phyloP scores from a whole-genome alignment of 2,797 vertebrate species.

The Platalea minor region DNA sequence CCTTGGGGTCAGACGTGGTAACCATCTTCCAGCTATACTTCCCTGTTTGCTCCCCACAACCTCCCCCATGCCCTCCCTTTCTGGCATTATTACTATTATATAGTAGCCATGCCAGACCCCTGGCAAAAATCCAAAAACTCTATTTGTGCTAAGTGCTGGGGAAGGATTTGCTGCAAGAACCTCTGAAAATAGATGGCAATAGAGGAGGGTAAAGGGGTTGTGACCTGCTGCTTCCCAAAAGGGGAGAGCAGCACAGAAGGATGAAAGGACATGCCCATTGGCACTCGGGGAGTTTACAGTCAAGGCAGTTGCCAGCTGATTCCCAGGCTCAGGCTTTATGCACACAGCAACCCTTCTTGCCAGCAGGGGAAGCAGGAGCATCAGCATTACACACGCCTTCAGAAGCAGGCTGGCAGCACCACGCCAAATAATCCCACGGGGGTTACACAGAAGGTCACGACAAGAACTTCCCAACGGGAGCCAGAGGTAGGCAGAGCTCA shows the following conservation, averaged over 20 bases:
- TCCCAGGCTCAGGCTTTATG: background rate
- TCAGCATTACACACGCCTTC: rapidly evolving
- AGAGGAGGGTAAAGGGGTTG: background rate
- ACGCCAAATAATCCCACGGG: rapidly evolving
- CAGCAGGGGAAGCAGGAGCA: background rate
- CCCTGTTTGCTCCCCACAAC: background rate
- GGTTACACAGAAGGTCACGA: background rate
- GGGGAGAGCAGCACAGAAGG: background rate
- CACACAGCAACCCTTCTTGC: background rate
- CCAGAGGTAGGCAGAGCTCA: background rate
- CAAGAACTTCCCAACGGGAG: background rate
- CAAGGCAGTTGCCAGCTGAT: background rate
- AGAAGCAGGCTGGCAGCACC: background rate
- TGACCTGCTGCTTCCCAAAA: background rate
- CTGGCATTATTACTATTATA: background rate
- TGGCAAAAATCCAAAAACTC: background rate
- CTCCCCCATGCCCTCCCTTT: background rate
- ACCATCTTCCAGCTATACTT: background rate
- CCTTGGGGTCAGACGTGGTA: background rate
- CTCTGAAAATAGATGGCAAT: background rate
- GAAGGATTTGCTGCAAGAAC: background rate
- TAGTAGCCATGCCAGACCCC: background rate
- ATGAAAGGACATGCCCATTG: background rate
- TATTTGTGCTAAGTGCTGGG: background rate
- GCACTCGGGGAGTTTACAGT: background rate